phyloP scores from a whole-genome alignment of 2,113 vertebrate genomes.

The Laticauda colubrina region DNA sequence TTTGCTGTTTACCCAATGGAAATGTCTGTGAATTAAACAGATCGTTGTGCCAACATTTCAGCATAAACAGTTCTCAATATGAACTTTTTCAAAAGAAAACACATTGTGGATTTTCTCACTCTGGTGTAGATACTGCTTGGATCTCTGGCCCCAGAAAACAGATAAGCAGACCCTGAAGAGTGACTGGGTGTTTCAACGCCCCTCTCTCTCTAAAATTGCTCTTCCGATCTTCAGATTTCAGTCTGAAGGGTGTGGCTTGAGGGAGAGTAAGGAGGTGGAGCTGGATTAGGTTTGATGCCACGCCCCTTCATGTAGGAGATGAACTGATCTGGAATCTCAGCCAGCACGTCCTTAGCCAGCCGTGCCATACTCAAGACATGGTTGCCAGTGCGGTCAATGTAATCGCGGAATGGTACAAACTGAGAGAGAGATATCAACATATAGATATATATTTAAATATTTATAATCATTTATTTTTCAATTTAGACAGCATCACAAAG shows the following conservation, averaged over 20 bases:
- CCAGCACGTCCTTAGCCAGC: slow-evolving; percentile 88
- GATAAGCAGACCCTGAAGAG: neutral
- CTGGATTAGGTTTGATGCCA: slow-evolving; percentile 79
- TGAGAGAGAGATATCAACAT: slow-evolving; percentile 40
- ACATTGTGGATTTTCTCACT: neutral
- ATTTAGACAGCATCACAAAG: neutral
- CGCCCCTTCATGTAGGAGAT: slow-evolving; percentile 90
- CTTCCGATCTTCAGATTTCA: slow-evolving; percentile 43
- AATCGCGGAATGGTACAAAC: slow-evolving; percentile 93
- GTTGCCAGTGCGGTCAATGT: slow-evolving; percentile 87
- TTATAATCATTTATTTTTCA: neutral
- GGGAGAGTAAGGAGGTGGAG: slow-evolving; percentile 75
- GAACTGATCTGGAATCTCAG: slow-evolving; percentile 91
- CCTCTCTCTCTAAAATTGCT: neutral
- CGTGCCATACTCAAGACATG: slow-evolving; percentile 91
- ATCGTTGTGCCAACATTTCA: neutral
- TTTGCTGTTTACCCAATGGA: neutral
- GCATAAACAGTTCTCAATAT: neutral
- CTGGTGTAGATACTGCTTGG: neutral
- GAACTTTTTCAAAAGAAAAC: neutral
- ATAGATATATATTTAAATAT: neutral
- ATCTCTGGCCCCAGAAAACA: neutral
- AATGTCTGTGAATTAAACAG: neutral
- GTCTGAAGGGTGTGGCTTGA: slow-evolving; percentile 77
- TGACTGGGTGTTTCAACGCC: neutral